Evolutionary conservation across 2,888 invertebrate genomes (phyloP), one percentile per base, ranked within the genome.

Genomic region (Bhutanitis thaidina): DNA sequence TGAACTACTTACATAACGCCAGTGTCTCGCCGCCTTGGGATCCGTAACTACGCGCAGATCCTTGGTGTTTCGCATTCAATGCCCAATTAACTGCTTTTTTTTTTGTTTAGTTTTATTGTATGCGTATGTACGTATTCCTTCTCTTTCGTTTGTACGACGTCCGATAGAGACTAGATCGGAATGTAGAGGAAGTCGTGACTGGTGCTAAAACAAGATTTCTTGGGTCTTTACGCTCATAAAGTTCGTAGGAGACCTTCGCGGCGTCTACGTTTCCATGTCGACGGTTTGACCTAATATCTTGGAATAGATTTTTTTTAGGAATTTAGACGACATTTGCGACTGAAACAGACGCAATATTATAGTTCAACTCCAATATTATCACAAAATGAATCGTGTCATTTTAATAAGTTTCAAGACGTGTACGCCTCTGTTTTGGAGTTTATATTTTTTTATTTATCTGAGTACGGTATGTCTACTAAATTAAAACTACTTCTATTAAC

Each of bases 1-100:
- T 88, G 88, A 85, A 86, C 86, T 74, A 86, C 68, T 84, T 85
- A 79, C 75, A 73, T 82, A 80, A 80, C 46, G 36, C 51, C 13
- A 29, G 16, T 15, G 40, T 41, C 46, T 40, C 62, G 64, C 62
- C 60, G 55, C 52, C 51, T 49, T 43, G 25, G 27, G 15, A 20
- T 39, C 35, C 20, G 32, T 30, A 20, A 5, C 20, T 32, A 40
- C 43, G 34, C 43, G 40, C 43, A 59, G 63, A 44, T 40, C 40
- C 45, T 43, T 39, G 25, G 12, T 12, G 41, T 27, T 48, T 37
- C 25, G 46, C 40, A 34, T 20, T 38, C 25, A 9, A 37, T 43
- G 32, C n/a, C 34, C 25, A 34, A 39, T 49, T 40, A 14, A 20
- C 10, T 5, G 43, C 16, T 9, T 27, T 43, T 37, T 27, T 41